Evolutionary conservation across 2,797 vertebrate genomes (phyloP).

Genomic region (Crocidura indochinensis): DNA sequence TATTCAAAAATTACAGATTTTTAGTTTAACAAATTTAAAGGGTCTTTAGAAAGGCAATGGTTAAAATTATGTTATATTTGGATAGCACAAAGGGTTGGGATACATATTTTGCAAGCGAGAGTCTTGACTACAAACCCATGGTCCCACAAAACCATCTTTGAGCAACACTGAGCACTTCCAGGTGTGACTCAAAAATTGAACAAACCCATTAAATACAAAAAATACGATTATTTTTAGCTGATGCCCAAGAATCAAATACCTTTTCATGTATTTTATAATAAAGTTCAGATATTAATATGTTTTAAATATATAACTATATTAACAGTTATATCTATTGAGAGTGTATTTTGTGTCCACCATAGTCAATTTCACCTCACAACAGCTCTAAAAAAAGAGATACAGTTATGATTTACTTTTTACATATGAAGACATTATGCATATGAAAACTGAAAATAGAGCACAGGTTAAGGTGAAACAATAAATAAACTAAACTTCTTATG

Average conservation of each 20-base stretch:
- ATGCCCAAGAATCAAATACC: not conserved
- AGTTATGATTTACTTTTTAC: conserved; percentile 33
- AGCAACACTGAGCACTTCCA: no score
- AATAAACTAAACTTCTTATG: not conserved
- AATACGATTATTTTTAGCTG: conserved; percentile 11
- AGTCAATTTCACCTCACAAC: not conserved
- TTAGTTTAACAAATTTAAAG: no score
- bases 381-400: not conserved
- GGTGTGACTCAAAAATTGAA: no score
- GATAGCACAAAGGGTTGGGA: no score
- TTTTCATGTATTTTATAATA: conserved; percentile 19
- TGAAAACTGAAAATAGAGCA: conserved; percentile 37
- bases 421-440: not conserved
- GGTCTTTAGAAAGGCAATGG: no score
- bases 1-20: no score
- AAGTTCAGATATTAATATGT: conserved; percentile 47
- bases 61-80: no score
- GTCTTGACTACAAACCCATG: no score
- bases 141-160: no score
- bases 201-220: not conserved
- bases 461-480: not conserved
- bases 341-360: not conserved
- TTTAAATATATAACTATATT: not conserved
- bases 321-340: conserved; percentile 24
- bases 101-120: no score